Evolutionary conservation across 2,888 invertebrate genomes (phyloP), one percentile per base, ranked within the genome.

Genomic region (Autographa gamma): DNA sequence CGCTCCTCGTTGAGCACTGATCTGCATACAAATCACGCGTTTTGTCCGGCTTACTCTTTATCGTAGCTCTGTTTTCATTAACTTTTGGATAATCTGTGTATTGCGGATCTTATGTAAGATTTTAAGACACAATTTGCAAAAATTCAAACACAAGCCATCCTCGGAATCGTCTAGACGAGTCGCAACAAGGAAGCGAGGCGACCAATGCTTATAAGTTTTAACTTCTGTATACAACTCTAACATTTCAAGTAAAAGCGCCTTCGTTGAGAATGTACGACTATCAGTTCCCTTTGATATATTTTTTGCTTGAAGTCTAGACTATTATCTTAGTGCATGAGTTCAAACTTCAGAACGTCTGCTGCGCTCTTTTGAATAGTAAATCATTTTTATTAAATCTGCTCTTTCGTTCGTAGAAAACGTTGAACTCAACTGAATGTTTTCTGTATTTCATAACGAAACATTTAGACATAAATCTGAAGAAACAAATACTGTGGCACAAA

Each of bases 11-110:
- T 7, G 34, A 70, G 34, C 58, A 62, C 73, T 58, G 68, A 70
- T 73, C 73, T 72, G 69, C 63, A 81, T 79, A 62, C 67, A 71
- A 76, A 83, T 81, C 32, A 68, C 60, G 66, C 19, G n/a, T 54
- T 62, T 19, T 19, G 38, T 56, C 25, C 52, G 0, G 60, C 48
- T 25, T 2, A 25, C 19, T 56, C 25, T 56, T 56, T 25, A 25
- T 56, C 54, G 18, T 19, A 2, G 11, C 2, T 9, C 19, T 54
- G n/a, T 56, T 56, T 56, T 56, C 13, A 56, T 56, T 56, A 25
- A 19, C 11, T 19, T 25, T 56, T 19, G 1, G 5, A 19, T 13
- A 56, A 25, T 56, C 18, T 2, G 54, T 19, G 11, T 13, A 13
- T 19, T 25, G 2, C 6, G 16, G 34, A 6, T 5, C 34, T 0